Conservation (phyloP, 2,888 invertebrate species). For the Athalia rosae region DNA sequence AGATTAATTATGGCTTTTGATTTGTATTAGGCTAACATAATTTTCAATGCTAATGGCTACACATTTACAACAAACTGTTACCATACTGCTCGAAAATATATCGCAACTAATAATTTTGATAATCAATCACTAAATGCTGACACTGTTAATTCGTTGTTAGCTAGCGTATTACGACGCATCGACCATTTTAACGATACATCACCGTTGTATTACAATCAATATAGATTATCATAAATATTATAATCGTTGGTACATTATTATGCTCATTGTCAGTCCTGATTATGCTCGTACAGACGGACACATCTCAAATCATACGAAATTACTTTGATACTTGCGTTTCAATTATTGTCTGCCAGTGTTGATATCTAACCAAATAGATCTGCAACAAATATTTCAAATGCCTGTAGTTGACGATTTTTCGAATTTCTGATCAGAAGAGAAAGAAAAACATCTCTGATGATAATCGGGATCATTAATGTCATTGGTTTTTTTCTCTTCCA, state of each 20-base stretch:
- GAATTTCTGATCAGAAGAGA: too few species aligned
- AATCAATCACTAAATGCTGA: too few species aligned
- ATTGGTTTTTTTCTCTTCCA: too few species aligned
- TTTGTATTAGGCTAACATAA: slow-evolving; percentile 38
- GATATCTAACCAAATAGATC: slow-evolving; percentile 50
- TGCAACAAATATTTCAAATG: too few species aligned
- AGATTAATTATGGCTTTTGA: slow-evolving; percentile 31
- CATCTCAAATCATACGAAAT: slow-evolving; percentile 34
- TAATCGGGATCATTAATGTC: too few species aligned
- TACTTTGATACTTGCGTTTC: slow-evolving; percentile 63
- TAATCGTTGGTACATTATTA: slow-evolving; percentile 11
- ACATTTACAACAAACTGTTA: not conserved
- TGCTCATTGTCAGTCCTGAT: too few species aligned
- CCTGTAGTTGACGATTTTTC: too few species aligned
- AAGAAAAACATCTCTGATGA: too few species aligned
- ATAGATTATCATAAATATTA: not conserved
- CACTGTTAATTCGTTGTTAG: slow-evolving; percentile 17
- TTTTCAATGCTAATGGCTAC: not conserved
- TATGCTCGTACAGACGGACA: slow-evolving; percentile 21
- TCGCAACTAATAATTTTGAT: not conserved
- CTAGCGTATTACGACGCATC: slow-evolving; percentile 5
- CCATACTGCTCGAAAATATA: slow-evolving; percentile 12
- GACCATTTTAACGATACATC: not conserved
- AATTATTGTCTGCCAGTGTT: slow-evolving; percentile 66
- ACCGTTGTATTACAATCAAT: not conserved